Evolutionary conservation across 2,113 vertebrate genomes (phyloP).

Genomic region (Cyanoderma ruficeps): DNA sequence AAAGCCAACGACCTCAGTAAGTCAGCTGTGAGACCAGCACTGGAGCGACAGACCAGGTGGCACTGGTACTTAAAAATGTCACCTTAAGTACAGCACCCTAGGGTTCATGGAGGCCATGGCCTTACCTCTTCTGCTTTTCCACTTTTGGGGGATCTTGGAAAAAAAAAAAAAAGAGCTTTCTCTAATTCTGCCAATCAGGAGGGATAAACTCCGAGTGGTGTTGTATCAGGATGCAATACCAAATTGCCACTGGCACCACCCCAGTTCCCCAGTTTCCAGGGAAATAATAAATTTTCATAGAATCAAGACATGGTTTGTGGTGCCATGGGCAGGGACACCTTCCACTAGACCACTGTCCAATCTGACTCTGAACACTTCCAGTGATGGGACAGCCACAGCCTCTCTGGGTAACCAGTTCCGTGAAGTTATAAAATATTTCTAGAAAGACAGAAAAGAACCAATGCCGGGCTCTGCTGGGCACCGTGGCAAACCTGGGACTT

Average conservation of each 20-base stretch:
- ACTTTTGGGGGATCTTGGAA: not conserved
- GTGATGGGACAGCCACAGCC: not conserved
- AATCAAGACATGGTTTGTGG: not conserved
- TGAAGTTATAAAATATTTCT: not conserved
- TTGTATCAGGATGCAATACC: too few species aligned
- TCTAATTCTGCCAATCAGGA: not conserved
- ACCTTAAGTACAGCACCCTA: too few species aligned
- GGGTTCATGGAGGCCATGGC: not conserved
- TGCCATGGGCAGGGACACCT: not conserved
- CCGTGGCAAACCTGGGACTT: not conserved
- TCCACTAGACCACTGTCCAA: not conserved
- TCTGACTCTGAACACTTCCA: not conserved
- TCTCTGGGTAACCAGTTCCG: not conserved
- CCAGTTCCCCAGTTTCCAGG: not conserved
- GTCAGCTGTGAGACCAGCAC: not conserved
- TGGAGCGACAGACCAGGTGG: not conserved
- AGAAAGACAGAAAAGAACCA: not conserved
- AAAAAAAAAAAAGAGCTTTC: not conserved
- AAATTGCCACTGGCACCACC: not conserved
- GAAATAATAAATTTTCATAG: not conserved
- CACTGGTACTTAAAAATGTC: not conserved
- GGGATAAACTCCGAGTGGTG: not conserved
- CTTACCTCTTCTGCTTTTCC: not conserved
- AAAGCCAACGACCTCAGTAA: not conserved
- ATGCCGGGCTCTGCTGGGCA: not conserved